A percentile compares a stretch with the other conserved stretches of the same genome.
These are phyloP conservation scores for Phlogophora meticulosa DNA, from an alignment of 2,888 invertebrate species.

Conservation along the genomic window DNA sequence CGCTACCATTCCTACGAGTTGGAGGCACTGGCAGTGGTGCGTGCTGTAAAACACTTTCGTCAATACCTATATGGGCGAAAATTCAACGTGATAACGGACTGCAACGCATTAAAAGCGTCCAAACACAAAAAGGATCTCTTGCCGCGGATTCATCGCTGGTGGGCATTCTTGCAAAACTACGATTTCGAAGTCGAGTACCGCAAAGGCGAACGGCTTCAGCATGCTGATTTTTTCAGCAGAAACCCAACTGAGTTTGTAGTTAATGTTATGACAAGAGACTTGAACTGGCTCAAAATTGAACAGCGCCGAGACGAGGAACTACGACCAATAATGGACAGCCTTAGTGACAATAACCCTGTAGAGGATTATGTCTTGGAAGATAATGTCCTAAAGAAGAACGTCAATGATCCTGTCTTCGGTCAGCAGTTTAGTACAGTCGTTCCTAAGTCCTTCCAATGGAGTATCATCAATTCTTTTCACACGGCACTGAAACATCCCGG, in stretches of 20 bases:
- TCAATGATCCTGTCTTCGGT: constrained; percentile 4
- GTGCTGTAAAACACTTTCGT: constrained; percentile 67
- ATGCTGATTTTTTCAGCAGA: constrained; percentile 65
- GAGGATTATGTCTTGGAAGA: no score
- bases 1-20: constrained; percentile 31
- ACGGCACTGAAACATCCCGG: constrained; percentile 49
- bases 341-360: no score
- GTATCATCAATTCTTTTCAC: constrained; percentile 59
- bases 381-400: constrained; percentile 3
- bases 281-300: constrained; percentile 63
- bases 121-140: constrained; percentile 66
- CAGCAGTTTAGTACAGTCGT: constrained; percentile 12
- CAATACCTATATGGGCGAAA: constrained; percentile 60
- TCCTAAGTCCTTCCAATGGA: constrained; percentile 63
- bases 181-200: constrained; percentile 62
- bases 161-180: constrained; percentile 67
- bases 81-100: constrained; percentile 54
- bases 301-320: constrained; percentile 27
- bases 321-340: constrained; percentile 2
- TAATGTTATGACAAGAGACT: no score
- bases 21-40: constrained; percentile 39
- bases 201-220: constrained; percentile 56
- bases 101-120: constrained; percentile 69
- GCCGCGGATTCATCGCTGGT: constrained; percentile 69
- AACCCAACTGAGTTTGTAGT: constrained; percentile 47